Percentiles rank a stretch among this genome's conserved stretches.
Evolutionary conservation across 2,888 invertebrate species (phyloP).

Genomic region (Amphipoea oculea): DNA sequence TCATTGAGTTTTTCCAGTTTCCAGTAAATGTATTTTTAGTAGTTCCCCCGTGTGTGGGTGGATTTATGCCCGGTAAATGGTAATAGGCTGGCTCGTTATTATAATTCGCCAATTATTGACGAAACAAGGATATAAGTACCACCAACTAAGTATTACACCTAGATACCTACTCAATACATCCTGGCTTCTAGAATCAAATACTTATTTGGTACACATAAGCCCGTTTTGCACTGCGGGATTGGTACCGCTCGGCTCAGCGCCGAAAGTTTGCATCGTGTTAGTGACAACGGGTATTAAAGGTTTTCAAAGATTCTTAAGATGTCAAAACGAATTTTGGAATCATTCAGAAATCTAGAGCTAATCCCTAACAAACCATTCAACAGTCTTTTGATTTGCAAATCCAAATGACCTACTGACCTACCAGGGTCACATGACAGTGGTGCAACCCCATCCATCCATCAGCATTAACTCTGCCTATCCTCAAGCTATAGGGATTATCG

Average conservation of each 20-base stretch:
- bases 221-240: neutral
- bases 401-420: constrained; percentile 23
- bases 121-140: neutral
- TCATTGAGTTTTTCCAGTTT: no score
- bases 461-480: constrained; percentile 65
- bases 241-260: neutral
- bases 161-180: neutral
- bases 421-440: neutral
- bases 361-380: neutral
- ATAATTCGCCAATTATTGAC: neutral
- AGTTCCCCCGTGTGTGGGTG: no score
- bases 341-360: neutral
- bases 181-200: neutral
- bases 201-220: neutral
- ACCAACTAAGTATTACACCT: neutral
- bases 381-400: neutral
- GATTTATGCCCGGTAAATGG: no score
- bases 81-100: no score
- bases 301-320: neutral
- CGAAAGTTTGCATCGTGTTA: no score
- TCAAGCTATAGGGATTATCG: constrained; percentile 64
- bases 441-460: constrained; percentile 57
- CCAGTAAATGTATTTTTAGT: no score
- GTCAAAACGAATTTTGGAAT: neutral
- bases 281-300: neutral